These are phyloP conservation scores for Neosilurus mollespiculum DNA, from an alignment of 2,797 vertebrate genomes.

Conservation along the genomic window DNA sequence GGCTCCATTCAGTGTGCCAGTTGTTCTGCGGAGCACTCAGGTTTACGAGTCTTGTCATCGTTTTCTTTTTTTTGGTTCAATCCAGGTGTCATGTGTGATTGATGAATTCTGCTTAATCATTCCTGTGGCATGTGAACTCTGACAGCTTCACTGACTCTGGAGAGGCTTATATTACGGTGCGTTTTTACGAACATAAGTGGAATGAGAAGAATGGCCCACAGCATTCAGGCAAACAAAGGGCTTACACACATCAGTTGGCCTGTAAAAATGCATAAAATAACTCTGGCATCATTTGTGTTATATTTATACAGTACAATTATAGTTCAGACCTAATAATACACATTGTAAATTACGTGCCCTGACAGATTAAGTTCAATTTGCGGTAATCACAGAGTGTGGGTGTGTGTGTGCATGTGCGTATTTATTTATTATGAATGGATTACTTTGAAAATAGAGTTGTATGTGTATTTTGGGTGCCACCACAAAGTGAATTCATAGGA, in stretches of 20 bases:
- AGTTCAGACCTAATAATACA: not conserved
- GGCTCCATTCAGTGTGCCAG: not conserved
- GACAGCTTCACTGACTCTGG: not conserved
- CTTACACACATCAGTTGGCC: not conserved
- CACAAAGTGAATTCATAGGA: too few species aligned
- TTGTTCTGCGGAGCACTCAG: not conserved
- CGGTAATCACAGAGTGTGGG: not conserved
- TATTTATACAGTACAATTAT: constrained; percentile 12
- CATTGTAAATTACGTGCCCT: not conserved
- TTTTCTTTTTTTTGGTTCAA: not conserved
- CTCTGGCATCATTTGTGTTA: not conserved
- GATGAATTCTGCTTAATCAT: not conserved
- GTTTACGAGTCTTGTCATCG: not conserved
- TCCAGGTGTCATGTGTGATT: not conserved
- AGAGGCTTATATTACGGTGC: not conserved
- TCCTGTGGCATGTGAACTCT: not conserved
- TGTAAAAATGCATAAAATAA: constrained; percentile 28
- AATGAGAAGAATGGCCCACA: constrained; percentile 18
- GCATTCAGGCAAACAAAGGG: constrained; percentile 26
- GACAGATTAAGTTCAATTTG: not conserved
- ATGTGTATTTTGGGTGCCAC: not conserved
- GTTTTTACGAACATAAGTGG: not conserved
- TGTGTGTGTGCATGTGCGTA: not conserved
- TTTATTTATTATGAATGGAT: not conserved
- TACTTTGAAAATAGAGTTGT: not conserved